Evolutionary conservation across 1,140 invertebrate genomes (phyloP).

Genomic region (Eumaeus atala): DNA sequence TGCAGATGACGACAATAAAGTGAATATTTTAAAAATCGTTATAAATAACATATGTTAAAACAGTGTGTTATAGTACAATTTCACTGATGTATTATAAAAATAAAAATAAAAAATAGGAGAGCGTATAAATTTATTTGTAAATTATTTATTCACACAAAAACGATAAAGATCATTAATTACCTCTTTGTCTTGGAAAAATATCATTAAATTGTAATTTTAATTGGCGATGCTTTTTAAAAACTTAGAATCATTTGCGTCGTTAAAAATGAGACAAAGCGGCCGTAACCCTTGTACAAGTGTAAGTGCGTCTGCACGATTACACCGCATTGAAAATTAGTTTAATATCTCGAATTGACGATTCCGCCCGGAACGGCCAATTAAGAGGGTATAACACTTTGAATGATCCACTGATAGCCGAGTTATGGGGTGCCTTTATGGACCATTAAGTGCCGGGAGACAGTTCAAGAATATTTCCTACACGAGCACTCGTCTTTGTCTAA

Average conservation of each 20-base stretch:
- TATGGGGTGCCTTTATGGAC: slow-evolving; percentile 65
- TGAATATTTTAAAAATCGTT: no score
- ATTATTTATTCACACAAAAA: no score
- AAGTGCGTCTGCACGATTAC: slow-evolving; percentile 51
- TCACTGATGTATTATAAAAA: no score
- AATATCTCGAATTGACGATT: slow-evolving; percentile 68
- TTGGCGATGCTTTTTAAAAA: slow-evolving; percentile 1
- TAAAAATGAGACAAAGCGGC: slow-evolving; percentile 25
- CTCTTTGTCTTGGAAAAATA: no score
- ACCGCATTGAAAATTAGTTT: slow-evolving; percentile 69
- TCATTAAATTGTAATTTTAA: background rate
- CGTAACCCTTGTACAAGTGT: slow-evolving; percentile 27
- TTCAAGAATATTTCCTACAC: slow-evolving; percentile 45
- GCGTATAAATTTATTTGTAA: no score
- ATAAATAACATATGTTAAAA: no score
- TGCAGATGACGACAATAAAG: no score
- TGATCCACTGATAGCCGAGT: slow-evolving; percentile 60
- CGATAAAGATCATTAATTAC: no score
- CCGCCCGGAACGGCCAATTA: slow-evolving; percentile 63
- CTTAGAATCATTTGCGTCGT: slow-evolving; percentile 16
- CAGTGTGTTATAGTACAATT: no score
- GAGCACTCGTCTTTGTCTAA: slow-evolving; percentile 25
- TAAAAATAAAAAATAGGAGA: no score
- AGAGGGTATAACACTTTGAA: slow-evolving; percentile 63
- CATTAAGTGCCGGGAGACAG: slow-evolving; percentile 48